Evolutionary conservation across 2,888 invertebrate species (phyloP).

Genomic region (Mythimna pallens): DNA sequence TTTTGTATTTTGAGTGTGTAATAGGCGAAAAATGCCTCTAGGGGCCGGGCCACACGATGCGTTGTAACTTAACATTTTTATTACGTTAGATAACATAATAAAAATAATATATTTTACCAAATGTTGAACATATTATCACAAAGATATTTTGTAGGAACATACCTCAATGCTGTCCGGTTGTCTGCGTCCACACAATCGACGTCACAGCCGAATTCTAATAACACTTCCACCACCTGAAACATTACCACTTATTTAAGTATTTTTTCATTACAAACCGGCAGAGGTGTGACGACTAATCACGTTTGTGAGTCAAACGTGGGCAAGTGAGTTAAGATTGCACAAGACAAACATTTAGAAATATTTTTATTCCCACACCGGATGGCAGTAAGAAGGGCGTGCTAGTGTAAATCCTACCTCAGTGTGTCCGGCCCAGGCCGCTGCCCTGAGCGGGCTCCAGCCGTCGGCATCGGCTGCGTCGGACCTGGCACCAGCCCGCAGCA

Average conservation of each 20-base stretch:
- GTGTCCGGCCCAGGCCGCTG: conserved; percentile 99
- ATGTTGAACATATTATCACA: no score
- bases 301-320: no score
- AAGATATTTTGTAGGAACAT: conserved; percentile 1
- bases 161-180: conserved; percentile 95
- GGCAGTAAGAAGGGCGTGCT: neutral
- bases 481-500: conserved; percentile 93
- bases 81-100: no score
- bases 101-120: no score
- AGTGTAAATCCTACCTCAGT: conserved; percentile 90
- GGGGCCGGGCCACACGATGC: no score
- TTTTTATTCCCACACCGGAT: no score
- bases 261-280: neutral
- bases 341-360: no score
- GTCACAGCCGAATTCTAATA: conserved; percentile 94
- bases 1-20: no score
- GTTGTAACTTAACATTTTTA: no score
- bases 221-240: conserved; percentile 93
- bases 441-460: conserved; percentile 97
- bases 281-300: no score
- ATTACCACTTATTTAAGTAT: conserved; percentile 22
- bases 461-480: conserved; percentile 96
- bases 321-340: no score
- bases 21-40: no score
- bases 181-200: conserved; percentile 97